Conservation (phyloP, 2,113 vertebrate species). For the Amia ocellicauda region DNA sequence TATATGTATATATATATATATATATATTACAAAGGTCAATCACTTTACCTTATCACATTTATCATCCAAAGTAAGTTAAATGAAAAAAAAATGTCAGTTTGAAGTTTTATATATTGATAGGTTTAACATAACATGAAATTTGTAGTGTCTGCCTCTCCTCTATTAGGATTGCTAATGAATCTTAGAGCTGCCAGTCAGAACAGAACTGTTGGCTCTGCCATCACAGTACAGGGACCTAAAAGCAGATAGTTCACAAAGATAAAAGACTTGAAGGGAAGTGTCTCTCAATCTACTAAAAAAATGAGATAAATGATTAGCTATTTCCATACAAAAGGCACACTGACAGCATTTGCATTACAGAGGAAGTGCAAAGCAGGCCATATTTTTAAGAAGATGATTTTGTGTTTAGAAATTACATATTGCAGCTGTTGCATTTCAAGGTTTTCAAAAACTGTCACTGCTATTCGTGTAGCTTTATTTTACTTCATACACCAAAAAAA, state of each 20-base stretch:
- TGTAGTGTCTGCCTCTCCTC: not conserved
- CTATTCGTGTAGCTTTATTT: too few relatives aligned
- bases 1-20: too few relatives aligned
- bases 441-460: too few relatives aligned
- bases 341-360: conserved; percentile 1
- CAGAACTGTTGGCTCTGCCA: not conserved
- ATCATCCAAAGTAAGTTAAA: too few relatives aligned
- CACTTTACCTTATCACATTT: too few relatives aligned
- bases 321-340: conserved; percentile 6
- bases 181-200: not conserved
- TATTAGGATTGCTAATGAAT: not conserved
- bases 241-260: not conserved
- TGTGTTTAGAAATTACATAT: not conserved
- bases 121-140: not conserved
- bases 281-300: not conserved
- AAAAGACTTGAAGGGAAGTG: conserved; percentile 7
- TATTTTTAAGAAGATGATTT: not conserved
- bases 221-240: not conserved
- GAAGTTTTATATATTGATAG: too few relatives aligned
- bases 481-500: too few relatives aligned
- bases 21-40: too few relatives aligned
- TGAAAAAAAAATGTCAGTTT: too few relatives aligned
- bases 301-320: not conserved
- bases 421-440: not conserved
- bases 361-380: conserved; percentile 1